These are phyloP conservation scores for Lithobates pipiens DNA, from an alignment of 2,797 vertebrate genomes.

Conservation along the genomic window DNA sequence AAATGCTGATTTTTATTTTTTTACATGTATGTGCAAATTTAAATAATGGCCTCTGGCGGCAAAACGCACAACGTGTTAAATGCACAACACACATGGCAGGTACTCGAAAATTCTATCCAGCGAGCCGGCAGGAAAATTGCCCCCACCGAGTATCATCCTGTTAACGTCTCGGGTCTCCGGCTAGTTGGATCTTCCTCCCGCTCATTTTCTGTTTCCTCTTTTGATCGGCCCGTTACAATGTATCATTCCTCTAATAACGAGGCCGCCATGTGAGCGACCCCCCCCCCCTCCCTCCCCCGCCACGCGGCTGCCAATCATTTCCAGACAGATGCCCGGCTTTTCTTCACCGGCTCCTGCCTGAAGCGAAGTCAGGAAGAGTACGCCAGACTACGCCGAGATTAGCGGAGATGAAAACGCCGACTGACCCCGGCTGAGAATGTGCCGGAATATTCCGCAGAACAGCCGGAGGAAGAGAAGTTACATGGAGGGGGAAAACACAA, in stretches of 20 bases:
- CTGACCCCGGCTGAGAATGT: not conserved
- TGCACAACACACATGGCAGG: too few species aligned
- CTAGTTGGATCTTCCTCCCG: not conserved
- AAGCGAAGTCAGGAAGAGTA: not conserved
- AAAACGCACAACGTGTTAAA: too few species aligned
- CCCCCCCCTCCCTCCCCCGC: not conserved
- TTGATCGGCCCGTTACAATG: slow-evolving; percentile 7
- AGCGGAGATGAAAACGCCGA: not conserved
- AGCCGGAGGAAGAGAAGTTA: not conserved
- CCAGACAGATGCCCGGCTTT: not conserved
- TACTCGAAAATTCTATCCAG: too few species aligned
- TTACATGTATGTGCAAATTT: too few species aligned
- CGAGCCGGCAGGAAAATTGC: too few species aligned
- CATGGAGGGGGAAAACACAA: not conserved
- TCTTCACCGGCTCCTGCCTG: slow-evolving; percentile 2
- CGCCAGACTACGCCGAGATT: not conserved
- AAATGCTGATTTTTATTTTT: too few species aligned
- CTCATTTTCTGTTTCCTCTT: not conserved
- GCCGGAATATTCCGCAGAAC: not conserved
- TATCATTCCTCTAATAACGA: slow-evolving; percentile 14
- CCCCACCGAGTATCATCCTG: too few species aligned
- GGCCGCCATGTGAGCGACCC: not conserved
- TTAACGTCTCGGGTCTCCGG: not conserved
- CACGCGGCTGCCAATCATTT: slow-evolving; percentile 15
- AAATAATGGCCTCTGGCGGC: too few species aligned